Base-by-base conservation (phyloP, 1,140 invertebrate genomes). In the Nephotettix cincticeps region DNA sequence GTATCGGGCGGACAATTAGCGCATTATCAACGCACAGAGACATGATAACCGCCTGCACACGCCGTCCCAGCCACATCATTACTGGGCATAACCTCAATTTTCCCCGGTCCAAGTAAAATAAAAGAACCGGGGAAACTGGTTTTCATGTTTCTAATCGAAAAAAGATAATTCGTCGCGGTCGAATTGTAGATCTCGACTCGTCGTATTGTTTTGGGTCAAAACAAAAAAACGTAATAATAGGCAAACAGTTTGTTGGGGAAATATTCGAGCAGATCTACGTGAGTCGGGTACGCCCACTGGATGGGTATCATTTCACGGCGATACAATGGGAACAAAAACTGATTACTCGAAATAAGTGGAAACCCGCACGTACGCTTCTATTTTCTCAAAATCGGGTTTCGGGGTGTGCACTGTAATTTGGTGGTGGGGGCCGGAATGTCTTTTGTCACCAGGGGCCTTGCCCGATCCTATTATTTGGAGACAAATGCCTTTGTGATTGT, bases 261-360 rank as follows among this genome's bases (percentile, higher is more conserved):
- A 67, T 21, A 45, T 45, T 67, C 19, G 28, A 67, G 64, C 32
- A 43, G 28, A 65, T 40, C n/a, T 67, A 23, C 64, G 32, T 43
- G 64, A 27, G 32, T 23, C 32, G 30, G 32, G 14, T 40, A 32
- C 64, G 40, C 64, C 32, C 27, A 21, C 17, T 67, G 17, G 40
- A 45, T 45, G 64, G 36, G 17, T 67, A 67, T 67, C 64, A 67
- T 67, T 67, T 67, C 64, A 67, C 45, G 64, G n/a, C 23, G 23
- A 43, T 43, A 67, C 64, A 45, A 45, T 67, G 64, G 32, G 63
- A 65, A 65, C 64, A 67, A 67, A 67, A 67, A 67, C 64, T 67
- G 64, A 67, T 67, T 67, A 67, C 64, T 1, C 14, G 27, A 30
- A 67, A 67, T 67, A 67, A 28, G 32, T 32, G 32, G 27, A 67